Conservation (phyloP, 2,888 invertebrate species). For the Ectobius pallidus region DNA sequence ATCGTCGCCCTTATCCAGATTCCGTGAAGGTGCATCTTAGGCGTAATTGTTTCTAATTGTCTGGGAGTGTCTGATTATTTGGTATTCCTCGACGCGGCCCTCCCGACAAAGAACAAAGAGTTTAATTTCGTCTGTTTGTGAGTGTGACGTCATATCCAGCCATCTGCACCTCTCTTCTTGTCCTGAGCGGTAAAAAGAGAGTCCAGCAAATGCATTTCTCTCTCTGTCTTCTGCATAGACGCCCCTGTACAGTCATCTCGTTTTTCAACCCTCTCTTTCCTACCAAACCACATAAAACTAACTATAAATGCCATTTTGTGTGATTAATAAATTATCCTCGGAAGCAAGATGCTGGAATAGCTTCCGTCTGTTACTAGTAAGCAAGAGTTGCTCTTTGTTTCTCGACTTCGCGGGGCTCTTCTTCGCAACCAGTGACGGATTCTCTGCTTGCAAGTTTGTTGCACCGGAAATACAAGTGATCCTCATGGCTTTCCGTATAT, state of each 20-base stretch:
- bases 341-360: conserved; percentile 3
- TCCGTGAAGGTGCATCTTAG: no score
- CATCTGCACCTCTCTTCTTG: not conserved
- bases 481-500: no score
- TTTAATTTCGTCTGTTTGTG: conserved; percentile 21
- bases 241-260: no score
- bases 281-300: conserved; percentile 40
- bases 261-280: conserved; percentile 24
- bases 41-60: conserved; percentile 1
- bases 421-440: no score
- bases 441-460: no score
- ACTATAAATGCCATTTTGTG: conserved; percentile 44
- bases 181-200: not conserved
- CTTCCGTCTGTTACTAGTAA: conserved; percentile 7
- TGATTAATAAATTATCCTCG: conserved; percentile 43
- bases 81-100: not conserved
- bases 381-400: conserved; percentile 9
- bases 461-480: no score
- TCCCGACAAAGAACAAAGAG: conserved; percentile 19
- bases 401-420: not conserved
- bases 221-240: no score
- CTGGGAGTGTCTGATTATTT: conserved; percentile 6
- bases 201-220: no score
- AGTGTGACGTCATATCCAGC: conserved; percentile 9
- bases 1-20: not conserved